Percentiles rank a stretch among this genome's conserved stretches.
phyloP scores from a whole-genome alignment of 2,888 invertebrate species.

The Acrobasis consociella region DNA sequence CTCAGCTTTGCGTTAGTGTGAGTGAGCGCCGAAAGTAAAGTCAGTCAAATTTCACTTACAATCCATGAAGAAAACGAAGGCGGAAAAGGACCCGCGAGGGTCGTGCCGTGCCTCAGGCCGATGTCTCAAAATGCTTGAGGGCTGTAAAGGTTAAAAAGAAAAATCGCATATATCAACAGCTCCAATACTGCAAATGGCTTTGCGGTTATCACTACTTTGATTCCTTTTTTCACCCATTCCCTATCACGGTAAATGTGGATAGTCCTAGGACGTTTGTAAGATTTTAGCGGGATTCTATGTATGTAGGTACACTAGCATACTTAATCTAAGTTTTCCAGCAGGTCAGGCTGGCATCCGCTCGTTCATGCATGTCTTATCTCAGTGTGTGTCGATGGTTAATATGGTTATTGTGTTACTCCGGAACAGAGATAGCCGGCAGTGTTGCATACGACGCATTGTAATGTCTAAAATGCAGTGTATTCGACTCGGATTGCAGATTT shows the following conservation, averaged over 20 bases:
- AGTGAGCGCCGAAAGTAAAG: too few relatives aligned
- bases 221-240: neutral
- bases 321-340: neutral
- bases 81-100: too few relatives aligned
- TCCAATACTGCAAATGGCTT: neutral
- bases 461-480: conserved; percentile 15
- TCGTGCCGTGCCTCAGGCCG: too few relatives aligned
- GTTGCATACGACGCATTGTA: conserved; percentile 18
- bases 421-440: conserved; percentile 16
- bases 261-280: too few relatives aligned
- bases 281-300: neutral
- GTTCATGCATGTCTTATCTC: conserved; percentile 7
- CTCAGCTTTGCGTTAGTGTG: too few relatives aligned
- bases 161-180: neutral
- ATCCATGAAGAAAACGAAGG: too few relatives aligned
- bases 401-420: conserved; percentile 19
- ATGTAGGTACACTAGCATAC: neutral
- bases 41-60: too few relatives aligned
- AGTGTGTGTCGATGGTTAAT: conserved; percentile 15
- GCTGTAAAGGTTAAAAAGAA: neutral
- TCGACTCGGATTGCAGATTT: conserved; percentile 2
- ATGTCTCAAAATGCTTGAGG: too few relatives aligned
- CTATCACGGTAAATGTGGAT: neutral
- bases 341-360: neutral
- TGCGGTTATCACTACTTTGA: too few relatives aligned